phyloP scores from a whole-genome alignment of 2,113 vertebrate genomes.

The Rhombomys opimus region DNA sequence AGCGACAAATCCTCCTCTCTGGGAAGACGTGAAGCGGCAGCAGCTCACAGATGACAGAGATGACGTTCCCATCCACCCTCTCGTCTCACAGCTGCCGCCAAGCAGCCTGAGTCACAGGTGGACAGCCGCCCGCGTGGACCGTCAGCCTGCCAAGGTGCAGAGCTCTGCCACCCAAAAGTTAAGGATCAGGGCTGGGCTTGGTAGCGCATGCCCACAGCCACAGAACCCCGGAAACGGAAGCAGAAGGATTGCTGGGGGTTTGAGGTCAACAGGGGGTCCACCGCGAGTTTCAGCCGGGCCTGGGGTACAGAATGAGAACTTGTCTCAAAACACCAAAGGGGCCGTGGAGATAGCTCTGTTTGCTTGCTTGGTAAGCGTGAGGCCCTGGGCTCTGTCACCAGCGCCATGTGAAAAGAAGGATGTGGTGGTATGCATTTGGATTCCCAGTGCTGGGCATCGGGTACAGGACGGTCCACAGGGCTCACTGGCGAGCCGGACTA shows the following conservation, averaged over 20 bases:
- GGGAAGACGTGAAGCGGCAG: constrained; percentile 14
- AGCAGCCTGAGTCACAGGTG: constrained; percentile 52
- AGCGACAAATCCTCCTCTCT: constrained; percentile 12
- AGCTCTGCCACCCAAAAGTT: constrained; percentile 26
- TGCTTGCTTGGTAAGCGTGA: neutral
- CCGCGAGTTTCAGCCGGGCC: neutral
- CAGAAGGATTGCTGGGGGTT: neutral
- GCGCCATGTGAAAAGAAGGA: neutral
- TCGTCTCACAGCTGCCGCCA: constrained; percentile 9
- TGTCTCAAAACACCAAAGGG: neutral
- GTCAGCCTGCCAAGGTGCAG: constrained; percentile 50
- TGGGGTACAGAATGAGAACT: neutral
- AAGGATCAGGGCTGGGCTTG: neutral
- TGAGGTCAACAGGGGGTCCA: neutral
- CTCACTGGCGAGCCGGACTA: neutral
- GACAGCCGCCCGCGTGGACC: constrained; percentile 35
- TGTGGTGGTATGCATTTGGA: too few relatives aligned
- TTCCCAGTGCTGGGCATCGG: neutral
- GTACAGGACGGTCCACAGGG: neutral
- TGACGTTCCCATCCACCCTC: constrained; percentile 46
- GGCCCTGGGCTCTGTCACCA: neutral
- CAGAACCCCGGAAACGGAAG: neutral
- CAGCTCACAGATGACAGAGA: constrained; percentile 7
- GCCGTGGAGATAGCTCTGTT: too few relatives aligned
- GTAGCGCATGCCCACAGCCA: neutral